Conservation (phyloP, 2,797 vertebrate species). For the Mormyrus hasselquistii region DNA sequence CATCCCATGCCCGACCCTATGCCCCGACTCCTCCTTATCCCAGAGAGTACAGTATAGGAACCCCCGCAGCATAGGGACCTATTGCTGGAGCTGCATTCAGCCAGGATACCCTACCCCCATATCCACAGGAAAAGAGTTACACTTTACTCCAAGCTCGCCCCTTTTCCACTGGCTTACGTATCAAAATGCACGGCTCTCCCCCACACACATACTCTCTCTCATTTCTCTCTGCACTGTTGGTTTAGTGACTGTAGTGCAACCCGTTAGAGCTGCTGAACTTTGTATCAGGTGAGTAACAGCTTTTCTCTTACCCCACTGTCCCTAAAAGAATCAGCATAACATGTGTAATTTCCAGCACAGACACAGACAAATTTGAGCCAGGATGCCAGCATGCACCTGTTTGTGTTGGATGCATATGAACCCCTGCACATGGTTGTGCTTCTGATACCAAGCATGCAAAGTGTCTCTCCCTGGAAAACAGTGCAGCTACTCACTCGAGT, state of each 20-base stretch:
- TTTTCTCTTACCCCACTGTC: constrained; percentile 65
- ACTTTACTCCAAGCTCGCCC: background rate
- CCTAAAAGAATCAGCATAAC: constrained; percentile 50
- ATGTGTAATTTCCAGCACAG: constrained; percentile 41
- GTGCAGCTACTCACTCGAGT: background rate
- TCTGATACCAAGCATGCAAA: background rate
- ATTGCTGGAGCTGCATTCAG: background rate
- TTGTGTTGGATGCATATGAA: background rate
- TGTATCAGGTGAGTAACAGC: constrained; percentile 34
- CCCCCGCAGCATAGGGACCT: background rate
- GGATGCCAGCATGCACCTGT: constrained; percentile 13
- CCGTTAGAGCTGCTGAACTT: background rate
- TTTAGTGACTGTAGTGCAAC: background rate
- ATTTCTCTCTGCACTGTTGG: background rate
- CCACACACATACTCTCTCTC: background rate
- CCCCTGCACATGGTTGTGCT: background rate
- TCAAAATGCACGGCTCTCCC: background rate
- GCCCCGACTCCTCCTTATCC: background rate
- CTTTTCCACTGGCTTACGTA: background rate
- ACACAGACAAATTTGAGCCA: constrained; percentile 48
- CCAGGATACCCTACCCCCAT: background rate
- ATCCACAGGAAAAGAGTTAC: background rate
- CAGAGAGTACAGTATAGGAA: background rate
- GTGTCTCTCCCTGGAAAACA: background rate
- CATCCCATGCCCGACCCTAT: too few relatives aligned